phyloP scores from a whole-genome alignment of 2,113 vertebrate genomes.

The Lepus timidus region DNA sequence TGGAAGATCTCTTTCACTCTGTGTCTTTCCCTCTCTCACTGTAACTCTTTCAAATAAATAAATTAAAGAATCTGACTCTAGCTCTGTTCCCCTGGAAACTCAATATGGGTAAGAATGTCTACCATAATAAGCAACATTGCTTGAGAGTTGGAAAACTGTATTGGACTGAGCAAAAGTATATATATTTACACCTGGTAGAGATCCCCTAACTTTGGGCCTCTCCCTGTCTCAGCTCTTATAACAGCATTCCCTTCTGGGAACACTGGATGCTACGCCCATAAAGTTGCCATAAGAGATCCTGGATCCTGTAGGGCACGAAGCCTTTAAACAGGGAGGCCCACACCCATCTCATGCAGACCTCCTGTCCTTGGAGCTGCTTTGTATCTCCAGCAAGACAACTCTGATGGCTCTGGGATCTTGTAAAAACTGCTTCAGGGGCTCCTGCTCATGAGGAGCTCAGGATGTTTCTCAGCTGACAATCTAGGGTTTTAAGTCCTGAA shows the following conservation, averaged over 20 bases:
- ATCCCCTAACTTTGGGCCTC: background rate
- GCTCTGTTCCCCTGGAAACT: conserved; percentile 32
- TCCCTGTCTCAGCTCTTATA: background rate
- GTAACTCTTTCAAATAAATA: too few relatives aligned
- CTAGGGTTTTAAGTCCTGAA: background rate
- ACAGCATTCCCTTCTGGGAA: background rate
- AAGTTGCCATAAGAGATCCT: background rate
- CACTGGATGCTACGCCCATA: background rate
- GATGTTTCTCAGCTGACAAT: background rate
- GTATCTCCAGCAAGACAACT: background rate
- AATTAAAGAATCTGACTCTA: background rate
- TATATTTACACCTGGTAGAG: background rate
- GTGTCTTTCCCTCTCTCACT: too few relatives aligned
- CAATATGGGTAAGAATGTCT: background rate
- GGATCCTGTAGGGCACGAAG: background rate
- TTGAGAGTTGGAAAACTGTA: background rate
- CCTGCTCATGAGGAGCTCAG: background rate
- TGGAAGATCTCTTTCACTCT: too few relatives aligned
- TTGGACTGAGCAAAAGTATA: background rate
- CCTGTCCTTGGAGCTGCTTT: background rate
- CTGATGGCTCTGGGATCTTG: background rate
- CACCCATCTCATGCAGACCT: background rate
- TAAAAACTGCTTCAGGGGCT: background rate
- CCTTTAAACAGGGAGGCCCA: background rate
- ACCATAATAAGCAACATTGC: background rate